A percentile compares a stretch with the other conserved stretches of the same genome.
Conservation (phyloP, 2,113 vertebrate species). For the Clarias batrachus region DNA sequence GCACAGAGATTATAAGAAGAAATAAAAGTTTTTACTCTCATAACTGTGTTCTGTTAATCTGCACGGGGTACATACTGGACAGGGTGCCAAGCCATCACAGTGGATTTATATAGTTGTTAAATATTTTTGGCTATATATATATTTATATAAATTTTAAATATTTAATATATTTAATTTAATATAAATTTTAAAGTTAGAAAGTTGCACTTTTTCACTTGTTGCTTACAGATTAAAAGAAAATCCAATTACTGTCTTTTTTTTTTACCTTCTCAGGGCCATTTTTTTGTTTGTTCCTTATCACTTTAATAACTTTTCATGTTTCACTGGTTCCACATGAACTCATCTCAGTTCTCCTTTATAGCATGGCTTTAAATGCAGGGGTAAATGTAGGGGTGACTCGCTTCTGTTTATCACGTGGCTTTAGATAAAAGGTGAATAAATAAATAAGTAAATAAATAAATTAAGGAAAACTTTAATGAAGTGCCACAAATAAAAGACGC, state of each 20-base stretch:
- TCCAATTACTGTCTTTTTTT: background rate
- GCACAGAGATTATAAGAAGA: too few relatives aligned
- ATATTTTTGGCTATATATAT: background rate
- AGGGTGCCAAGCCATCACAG: too few relatives aligned
- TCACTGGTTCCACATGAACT: background rate
- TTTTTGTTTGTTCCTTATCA: background rate
- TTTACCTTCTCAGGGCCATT: background rate
- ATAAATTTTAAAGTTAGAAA: background rate
- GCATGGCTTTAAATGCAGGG: background rate
- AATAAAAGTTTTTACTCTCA: too few relatives aligned
- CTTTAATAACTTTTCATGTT: slow-evolving; percentile 4
- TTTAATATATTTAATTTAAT: too few relatives aligned
- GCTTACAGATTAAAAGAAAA: background rate
- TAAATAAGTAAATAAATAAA: background rate
- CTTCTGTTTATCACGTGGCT: background rate
- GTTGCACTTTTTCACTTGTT: background rate
- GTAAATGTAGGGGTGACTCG: too few relatives aligned
- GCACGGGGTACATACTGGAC: too few relatives aligned
- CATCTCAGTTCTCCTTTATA: background rate
- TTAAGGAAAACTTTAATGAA: background rate
- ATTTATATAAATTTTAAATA: too few relatives aligned
- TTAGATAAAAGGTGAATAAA: background rate
- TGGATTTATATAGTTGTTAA: background rate
- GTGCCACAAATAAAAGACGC: background rate
- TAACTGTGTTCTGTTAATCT: background rate